Evolutionary conservation across 1,140 invertebrate genomes (phyloP).

Genomic region (Bicyclus anynana): DNA sequence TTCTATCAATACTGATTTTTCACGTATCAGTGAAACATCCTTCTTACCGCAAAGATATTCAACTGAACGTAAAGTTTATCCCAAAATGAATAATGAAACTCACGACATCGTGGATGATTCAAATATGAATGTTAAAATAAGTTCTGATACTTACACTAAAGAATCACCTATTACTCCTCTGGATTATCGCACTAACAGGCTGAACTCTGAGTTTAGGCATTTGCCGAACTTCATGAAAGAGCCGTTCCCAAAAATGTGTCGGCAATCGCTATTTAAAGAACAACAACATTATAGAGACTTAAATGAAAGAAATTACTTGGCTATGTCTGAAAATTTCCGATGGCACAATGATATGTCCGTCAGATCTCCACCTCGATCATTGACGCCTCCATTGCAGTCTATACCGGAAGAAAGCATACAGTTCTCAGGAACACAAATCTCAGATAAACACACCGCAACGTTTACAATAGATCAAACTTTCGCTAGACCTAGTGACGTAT

Average conservation of each 20-base stretch:
- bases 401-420: slow-evolving; percentile 72
- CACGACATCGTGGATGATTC: slow-evolving; percentile 55
- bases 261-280: slow-evolving; percentile 59
- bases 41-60: slow-evolving; percentile 72
- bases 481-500: slow-evolving; percentile 37
- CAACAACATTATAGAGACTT: slow-evolving; percentile 34
- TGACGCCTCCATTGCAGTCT: slow-evolving; percentile 63
- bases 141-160: slow-evolving; percentile 72
- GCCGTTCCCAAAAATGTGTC: slow-evolving; percentile 45
- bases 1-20: slow-evolving; percentile 67
- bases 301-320: slow-evolving; percentile 34
- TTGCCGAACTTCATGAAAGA: slow-evolving; percentile 37
- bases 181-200: slow-evolving; percentile 34
- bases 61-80: slow-evolving; percentile 63
- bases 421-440: slow-evolving; percentile 43
- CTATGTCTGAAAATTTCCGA: slow-evolving; percentile 40
- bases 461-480: slow-evolving; percentile 64
- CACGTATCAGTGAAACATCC: slow-evolving; percentile 63
- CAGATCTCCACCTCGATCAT: slow-evolving; percentile 59
- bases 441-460: slow-evolving; percentile 49
- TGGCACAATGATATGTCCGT: slow-evolving; percentile 54
- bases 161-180: slow-evolving; percentile 61
- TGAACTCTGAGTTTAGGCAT: slow-evolving; percentile 28
- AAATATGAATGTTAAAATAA: slow-evolving; percentile 39
- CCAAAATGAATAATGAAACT: slow-evolving; percentile 57